These are phyloP conservation scores for Zoanthus solanderi DNA, from an alignment of 92 coral and sea anemone genomes.

Conservation along the genomic window DNA sequence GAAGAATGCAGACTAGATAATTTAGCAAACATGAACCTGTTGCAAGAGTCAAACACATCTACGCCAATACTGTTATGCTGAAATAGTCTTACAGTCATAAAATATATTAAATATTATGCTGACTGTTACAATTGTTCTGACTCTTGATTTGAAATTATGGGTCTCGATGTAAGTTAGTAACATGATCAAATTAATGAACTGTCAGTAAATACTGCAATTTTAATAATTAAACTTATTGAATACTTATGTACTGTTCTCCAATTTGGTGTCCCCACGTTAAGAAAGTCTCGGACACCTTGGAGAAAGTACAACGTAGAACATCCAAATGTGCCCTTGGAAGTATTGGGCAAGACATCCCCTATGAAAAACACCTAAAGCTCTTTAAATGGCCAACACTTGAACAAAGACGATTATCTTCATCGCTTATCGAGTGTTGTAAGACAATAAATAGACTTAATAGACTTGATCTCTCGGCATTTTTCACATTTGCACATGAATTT, in stretches of 20 bases:
- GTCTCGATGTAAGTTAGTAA: neutral
- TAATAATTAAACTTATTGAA: slow-evolving; percentile 6
- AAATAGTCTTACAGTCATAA: neutral
- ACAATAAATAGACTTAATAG: no score
- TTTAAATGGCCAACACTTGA: no score
- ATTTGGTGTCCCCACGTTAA: no score
- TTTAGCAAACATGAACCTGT: neutral
- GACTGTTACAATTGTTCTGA: neutral
- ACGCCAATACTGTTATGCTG: neutral
- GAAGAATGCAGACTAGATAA: slow-evolving; percentile 13
- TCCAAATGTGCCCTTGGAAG: no score
- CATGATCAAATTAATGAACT: neutral
- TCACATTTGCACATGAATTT: no score
- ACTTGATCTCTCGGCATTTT: no score
- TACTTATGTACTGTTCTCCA: neutral
- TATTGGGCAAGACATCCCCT: no score
- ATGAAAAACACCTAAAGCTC: no score
- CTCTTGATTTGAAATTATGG: neutral
- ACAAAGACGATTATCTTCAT: no score
- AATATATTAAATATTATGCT: neutral
- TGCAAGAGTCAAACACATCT: neutral
- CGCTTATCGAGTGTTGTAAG: no score
- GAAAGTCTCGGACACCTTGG: no score
- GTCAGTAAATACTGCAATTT: neutral
- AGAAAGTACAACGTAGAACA: no score